Evolutionary conservation across 2,888 invertebrate genomes (phyloP).

Genomic region (Dorcus hopei): DNA sequence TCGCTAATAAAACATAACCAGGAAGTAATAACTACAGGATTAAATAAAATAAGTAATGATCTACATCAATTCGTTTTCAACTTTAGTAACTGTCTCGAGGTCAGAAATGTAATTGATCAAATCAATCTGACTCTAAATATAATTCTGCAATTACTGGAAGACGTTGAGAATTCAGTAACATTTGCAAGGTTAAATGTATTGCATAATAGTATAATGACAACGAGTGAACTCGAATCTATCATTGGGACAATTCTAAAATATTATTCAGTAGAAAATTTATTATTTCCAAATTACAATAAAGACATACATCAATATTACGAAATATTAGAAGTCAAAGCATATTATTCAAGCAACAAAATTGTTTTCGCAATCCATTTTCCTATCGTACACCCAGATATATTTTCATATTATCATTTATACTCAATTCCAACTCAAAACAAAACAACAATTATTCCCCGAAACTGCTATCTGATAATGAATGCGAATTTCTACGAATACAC

Average conservation of each 20-base stretch:
- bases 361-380: neutral
- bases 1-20: neutral
- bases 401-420: neutral
- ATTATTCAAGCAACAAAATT: neutral
- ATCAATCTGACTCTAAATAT: neutral
- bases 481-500: neutral
- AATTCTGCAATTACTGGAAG: neutral
- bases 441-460: neutral
- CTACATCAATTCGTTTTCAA: neutral
- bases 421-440: neutral
- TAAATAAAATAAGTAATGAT: neutral
- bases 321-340: neutral
- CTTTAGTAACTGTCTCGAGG: too few relatives aligned
- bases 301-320: neutral
- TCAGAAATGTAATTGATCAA: too few relatives aligned
- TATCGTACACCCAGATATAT: neutral
- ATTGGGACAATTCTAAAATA: neutral
- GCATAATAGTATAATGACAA: neutral
- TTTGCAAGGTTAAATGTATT: neutral
- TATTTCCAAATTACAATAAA: too few relatives aligned
- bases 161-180: neutral
- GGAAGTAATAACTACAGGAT: neutral
- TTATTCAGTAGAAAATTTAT: neutral
- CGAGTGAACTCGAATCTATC: too few relatives aligned
- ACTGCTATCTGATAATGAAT: neutral